phyloP scores from a whole-genome alignment of 2,888 invertebrate species.

The Mythimna pallens region DNA sequence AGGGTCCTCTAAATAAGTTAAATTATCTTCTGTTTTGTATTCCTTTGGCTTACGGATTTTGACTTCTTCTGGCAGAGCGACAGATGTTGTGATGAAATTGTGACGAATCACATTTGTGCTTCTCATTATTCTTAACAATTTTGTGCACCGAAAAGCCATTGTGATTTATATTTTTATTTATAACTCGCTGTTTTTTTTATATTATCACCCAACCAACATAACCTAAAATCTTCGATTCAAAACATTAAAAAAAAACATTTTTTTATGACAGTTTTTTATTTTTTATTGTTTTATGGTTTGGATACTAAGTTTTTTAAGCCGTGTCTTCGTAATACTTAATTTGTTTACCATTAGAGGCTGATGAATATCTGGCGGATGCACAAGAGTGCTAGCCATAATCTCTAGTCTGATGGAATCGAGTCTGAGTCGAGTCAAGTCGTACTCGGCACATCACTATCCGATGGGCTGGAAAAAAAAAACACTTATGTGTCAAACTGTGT shows the following conservation, averaged over 20 bases:
- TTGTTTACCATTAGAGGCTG: too few species aligned
- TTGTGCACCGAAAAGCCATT: constrained; percentile 78
- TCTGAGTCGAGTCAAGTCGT: too few species aligned
- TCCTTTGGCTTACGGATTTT: constrained; percentile 70
- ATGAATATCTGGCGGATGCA: too few species aligned
- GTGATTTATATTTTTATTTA: constrained; percentile 36
- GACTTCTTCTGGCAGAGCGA: constrained; percentile 57
- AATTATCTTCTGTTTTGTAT: constrained; percentile 79
- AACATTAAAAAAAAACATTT: not conserved
- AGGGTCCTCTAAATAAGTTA: constrained; percentile 86
- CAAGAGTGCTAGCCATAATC: too few species aligned
- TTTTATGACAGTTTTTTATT: not conserved
- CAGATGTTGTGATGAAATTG: constrained; percentile 67
- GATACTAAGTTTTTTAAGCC: too few species aligned
- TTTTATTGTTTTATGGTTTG: not conserved
- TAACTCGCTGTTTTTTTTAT: not conserved
- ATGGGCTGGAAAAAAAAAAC: too few species aligned
- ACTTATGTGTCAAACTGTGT: too few species aligned
- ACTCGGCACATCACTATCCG: too few species aligned
- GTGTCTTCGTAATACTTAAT: too few species aligned
- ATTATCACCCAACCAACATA: constrained; percentile 18
- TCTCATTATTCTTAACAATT: constrained; percentile 72
- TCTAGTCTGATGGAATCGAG: too few species aligned
- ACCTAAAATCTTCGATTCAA: constrained; percentile 46
- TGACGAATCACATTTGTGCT: constrained; percentile 64